Conservation (phyloP, 2,797 vertebrate species). For the Hippoglossus hippoglossus region DNA sequence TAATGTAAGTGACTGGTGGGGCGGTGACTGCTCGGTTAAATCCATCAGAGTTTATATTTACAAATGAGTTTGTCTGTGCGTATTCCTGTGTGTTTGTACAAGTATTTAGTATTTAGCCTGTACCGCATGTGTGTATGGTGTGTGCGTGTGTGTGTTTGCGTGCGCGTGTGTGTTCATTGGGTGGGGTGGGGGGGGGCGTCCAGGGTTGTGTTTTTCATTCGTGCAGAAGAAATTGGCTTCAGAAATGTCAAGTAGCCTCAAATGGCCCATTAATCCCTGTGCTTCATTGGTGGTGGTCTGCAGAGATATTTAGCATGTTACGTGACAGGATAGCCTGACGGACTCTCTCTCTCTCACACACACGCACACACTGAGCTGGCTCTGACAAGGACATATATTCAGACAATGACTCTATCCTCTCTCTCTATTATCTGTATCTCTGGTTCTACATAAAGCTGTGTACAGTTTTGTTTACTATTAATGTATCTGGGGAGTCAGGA, state of each 20-base stretch:
- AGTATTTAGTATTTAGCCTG: no score
- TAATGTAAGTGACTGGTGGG: constrained; percentile 7
- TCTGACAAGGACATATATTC: constrained; percentile 32
- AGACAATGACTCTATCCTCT: constrained; percentile 12
- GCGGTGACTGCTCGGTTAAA: background rate
- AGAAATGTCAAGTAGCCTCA: constrained; percentile 68
- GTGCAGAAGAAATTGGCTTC: constrained; percentile 43
- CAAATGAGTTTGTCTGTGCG: background rate
- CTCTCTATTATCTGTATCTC: constrained; percentile 6
- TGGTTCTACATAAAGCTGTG: background rate
- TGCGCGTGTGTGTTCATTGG: background rate
- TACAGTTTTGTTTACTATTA: constrained; percentile 18
- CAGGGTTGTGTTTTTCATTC: constrained; percentile 43
- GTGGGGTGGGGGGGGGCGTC: background rate
- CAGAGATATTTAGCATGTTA: constrained; percentile 59
- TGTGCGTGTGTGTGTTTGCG: no score
- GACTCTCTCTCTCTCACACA: background rate
- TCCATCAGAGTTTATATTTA: background rate
- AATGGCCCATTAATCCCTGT: constrained; percentile 65
- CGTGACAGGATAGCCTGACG: constrained; percentile 48
- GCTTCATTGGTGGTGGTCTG: constrained; percentile 49
- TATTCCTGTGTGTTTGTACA: no score
- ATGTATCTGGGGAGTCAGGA: background rate
- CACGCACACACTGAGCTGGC: background rate
- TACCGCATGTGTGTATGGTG: no score